phyloP scores from a whole-genome alignment of 1,140 invertebrate species.

The Parasteatoda tepidariorum region DNA sequence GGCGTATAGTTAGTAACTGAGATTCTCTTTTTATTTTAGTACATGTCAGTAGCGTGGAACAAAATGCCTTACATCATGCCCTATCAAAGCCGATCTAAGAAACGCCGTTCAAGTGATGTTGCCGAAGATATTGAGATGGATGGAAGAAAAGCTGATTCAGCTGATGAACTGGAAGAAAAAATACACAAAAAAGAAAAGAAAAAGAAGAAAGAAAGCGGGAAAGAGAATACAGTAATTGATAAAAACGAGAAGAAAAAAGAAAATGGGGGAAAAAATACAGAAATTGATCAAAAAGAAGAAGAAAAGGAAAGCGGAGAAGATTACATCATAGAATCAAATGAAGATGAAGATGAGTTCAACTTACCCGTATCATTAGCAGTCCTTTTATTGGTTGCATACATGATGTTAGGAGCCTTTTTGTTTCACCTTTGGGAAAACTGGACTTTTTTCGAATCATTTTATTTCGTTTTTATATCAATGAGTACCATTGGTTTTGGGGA shows the following conservation, averaged over 20 bases:
- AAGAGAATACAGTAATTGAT: background rate
- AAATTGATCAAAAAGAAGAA: conserved; percentile 5
- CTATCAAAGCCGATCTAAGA: conserved; percentile 24
- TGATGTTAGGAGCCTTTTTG: conserved; percentile 82
- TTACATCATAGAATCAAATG: conserved; percentile 16
- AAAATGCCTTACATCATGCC: conserved; percentile 58
- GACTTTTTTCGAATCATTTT: conserved; percentile 89
- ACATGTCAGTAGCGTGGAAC: conserved; percentile 60
- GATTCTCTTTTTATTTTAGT: conserved; percentile 46
- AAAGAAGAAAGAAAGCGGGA: background rate
- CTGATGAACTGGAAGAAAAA: background rate
- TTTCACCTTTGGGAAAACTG: conserved; percentile 85
- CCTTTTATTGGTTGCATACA: conserved; percentile 83
- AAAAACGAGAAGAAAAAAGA: conserved; percentile 8
- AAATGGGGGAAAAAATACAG: background rate
- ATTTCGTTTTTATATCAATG: conserved; percentile 95
- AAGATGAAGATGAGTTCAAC: conserved; percentile 89
- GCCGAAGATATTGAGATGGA: background rate
- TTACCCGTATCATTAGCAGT: conserved; percentile 88
- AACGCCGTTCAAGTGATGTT: background rate
- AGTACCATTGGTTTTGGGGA: conserved; percentile 95
- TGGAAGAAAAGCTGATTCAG: background rate
- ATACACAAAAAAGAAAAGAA: background rate
- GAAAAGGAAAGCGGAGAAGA: conserved; percentile 28
- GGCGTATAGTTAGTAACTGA: no score